These are phyloP conservation scores for Phrynosoma blainvillii DNA, from an alignment of 2,113 vertebrate genomes.

Conservation along the genomic window DNA sequence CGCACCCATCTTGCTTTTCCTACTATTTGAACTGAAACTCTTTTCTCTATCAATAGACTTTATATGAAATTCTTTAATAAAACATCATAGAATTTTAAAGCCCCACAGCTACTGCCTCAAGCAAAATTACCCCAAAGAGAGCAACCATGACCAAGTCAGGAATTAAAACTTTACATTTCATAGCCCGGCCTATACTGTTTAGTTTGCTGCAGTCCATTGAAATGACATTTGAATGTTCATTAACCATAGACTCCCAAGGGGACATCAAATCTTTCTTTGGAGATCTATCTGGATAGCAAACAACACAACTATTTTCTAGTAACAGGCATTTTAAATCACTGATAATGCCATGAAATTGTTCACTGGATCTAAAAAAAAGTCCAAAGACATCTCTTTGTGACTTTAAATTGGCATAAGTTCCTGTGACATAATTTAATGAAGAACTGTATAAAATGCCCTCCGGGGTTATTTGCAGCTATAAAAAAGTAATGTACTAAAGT, in stretches of 20 bases:
- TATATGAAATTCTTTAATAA: neutral
- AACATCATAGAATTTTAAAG: neutral
- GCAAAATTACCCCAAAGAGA: neutral
- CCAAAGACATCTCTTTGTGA: conserved; percentile 36
- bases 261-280: neutral
- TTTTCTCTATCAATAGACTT: neutral
- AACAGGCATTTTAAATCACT: conserved; percentile 3
- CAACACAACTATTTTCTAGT: conserved; percentile 22
- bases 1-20: neutral
- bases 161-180: neutral
- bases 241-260: neutral
- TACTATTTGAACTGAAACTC: neutral
- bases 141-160: neutral
- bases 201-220: neutral
- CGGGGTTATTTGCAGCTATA: conserved; percentile 55
- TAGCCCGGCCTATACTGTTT: neutral
- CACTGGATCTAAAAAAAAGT: neutral
- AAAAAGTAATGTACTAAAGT: conserved; percentile 40
- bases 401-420: conserved; percentile 37
- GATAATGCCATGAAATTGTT: conserved; percentile 32
- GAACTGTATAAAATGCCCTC: conserved; percentile 40
- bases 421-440: conserved; percentile 42
- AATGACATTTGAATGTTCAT: neutral
- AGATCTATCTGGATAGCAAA: neutral
- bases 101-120: neutral